A percentile compares a stretch with the other conserved stretches of the same genome.
Conservation (phyloP, 2,888 invertebrate genomes). For the Volucella inanis region DNA sequence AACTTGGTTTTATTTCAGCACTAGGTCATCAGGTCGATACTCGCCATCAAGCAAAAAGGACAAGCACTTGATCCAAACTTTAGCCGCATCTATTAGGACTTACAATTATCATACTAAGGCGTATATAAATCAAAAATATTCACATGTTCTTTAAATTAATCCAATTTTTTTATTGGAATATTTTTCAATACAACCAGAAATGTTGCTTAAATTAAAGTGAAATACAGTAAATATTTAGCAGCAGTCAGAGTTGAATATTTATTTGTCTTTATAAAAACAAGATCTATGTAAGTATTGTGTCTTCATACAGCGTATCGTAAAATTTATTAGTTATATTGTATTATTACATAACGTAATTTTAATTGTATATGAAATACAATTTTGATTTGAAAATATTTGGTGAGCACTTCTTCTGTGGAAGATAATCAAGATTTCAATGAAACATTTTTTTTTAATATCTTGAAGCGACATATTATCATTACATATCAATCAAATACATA, state of each 20-base stretch:
- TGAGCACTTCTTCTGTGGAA: neutral
- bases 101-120: slow-evolving; percentile 90
- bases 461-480: no score
- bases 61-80: slow-evolving; percentile 85
- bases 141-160: slow-evolving; percentile 82
- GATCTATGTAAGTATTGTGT: no score
- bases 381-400: neutral
- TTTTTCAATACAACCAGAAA: no score
- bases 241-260: no score
- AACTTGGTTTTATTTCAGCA: slow-evolving; percentile 76
- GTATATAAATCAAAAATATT: slow-evolving; percentile 89
- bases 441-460: no score
- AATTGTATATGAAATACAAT: neutral
- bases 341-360: neutral
- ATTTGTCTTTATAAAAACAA: no score
- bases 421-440: no score
- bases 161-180: neutral
- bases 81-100: slow-evolving; percentile 87
- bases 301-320: neutral
- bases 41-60: slow-evolving; percentile 82
- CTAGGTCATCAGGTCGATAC: slow-evolving; percentile 77
- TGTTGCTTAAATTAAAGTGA: no score
- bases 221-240: no score
- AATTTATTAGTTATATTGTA: neutral
- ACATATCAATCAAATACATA: no score